phyloP scores from a whole-genome alignment of 2,113 vertebrate genomes.

The Spea multiplicata region DNA sequence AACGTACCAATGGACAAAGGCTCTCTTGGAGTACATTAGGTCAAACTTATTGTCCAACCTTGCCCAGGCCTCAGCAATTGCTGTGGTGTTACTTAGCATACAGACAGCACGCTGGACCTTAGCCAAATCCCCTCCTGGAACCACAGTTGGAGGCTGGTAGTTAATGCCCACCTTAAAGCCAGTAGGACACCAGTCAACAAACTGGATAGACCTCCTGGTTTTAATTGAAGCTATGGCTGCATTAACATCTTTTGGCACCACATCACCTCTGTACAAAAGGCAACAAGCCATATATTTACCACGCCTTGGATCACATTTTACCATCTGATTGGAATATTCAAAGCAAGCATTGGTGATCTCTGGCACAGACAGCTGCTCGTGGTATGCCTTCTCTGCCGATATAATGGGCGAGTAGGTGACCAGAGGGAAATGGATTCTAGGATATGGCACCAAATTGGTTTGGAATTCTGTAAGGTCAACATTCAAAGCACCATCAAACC shows the following conservation, averaged over 20 bases:
- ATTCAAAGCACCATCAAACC: conserved; percentile 48
- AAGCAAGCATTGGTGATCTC: conserved; percentile 59
- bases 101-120: conserved; percentile 59
- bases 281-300: conserved; percentile 50
- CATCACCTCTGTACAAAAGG: conserved; percentile 41
- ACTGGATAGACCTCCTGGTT: conserved; percentile 31
- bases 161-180: conserved; percentile 54
- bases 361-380: conserved; percentile 19
- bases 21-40: conserved; percentile 61
- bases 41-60: conserved; percentile 62
- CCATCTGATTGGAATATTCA: conserved; percentile 57
- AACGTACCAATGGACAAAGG: conserved; percentile 63
- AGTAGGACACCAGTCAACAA: conserved; percentile 51
- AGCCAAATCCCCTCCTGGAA: conserved; percentile 55
- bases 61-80: conserved; percentile 49
- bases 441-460: conserved; percentile 27
- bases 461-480: conserved; percentile 49
- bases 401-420: neutral
- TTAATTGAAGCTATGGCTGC: conserved; percentile 37
- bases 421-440: conserved; percentile 42
- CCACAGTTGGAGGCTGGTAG: conserved; percentile 52
- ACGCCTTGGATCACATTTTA: conserved; percentile 51
- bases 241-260: conserved; percentile 48
- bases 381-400: conserved; percentile 52
- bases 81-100: conserved; percentile 53